Conservation (phyloP, 2,888 invertebrate species). For the Brachyptera risi region DNA sequence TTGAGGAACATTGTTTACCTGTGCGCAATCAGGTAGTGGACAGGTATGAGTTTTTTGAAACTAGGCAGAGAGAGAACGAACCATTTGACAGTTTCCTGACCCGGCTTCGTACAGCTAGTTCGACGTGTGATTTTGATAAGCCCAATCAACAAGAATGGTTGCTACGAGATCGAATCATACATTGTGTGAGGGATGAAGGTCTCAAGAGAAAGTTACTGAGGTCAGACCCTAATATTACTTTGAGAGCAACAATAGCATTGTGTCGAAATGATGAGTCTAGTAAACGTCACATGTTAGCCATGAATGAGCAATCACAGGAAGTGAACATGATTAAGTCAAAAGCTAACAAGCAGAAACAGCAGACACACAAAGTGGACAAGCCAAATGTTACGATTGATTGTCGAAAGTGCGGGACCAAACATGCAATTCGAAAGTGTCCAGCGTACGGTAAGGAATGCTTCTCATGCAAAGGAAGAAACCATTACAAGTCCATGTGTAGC, state of each 20-base stretch:
- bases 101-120: not conserved
- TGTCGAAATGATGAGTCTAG: not conserved
- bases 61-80: not conserved
- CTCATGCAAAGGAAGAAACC: not conserved
- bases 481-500: not conserved
- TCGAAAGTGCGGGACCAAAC: not conserved
- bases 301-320: not conserved
- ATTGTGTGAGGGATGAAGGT: not conserved
- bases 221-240: not conserved
- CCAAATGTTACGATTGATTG: too few species aligned
- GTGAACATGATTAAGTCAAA: not conserved
- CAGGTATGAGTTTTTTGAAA: not conserved
- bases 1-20: not conserved
- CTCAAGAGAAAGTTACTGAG: not conserved
- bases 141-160: not conserved
- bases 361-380: too few species aligned
- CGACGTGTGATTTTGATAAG: not conserved
- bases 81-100: constrained; percentile 5
- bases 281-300: not conserved
- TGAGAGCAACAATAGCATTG: not conserved
- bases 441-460: not conserved
- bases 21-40: not conserved
- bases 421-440: not conserved
- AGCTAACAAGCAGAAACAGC: not conserved
- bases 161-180: not conserved